Conservation (phyloP, 1,140 invertebrate genomes). For the Frieseomelitta varia region DNA sequence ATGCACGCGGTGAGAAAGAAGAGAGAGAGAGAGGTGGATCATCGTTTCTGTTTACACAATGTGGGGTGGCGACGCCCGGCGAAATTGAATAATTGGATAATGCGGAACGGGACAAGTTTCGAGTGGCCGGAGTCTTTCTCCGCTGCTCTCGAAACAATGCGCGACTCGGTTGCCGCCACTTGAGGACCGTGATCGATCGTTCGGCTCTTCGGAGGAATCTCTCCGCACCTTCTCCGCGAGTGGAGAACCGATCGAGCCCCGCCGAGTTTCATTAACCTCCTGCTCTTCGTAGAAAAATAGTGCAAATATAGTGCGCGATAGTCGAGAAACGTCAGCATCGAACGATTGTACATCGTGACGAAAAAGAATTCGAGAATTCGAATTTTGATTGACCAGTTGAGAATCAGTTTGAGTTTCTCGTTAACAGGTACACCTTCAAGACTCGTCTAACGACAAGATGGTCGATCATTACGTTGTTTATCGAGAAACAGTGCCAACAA, state of each 20-base stretch:
- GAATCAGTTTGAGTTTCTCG: too few relatives aligned
- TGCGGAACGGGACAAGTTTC: conserved; percentile 1
- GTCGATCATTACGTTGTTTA: too few relatives aligned
- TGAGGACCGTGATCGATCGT: conserved; percentile 1
- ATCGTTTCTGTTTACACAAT: conserved; percentile 18
- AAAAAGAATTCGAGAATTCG: too few relatives aligned
- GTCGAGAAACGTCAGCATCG: too few relatives aligned
- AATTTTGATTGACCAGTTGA: too few relatives aligned
- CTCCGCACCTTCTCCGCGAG: too few relatives aligned
- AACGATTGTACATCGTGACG: too few relatives aligned
- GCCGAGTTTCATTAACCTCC: neutral
- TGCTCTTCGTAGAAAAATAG: neutral
- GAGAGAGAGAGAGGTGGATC: neutral
- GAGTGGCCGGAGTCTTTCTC: neutral
- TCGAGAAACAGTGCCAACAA: too few relatives aligned
- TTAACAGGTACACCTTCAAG: too few relatives aligned
- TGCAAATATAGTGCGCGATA: too few relatives aligned
- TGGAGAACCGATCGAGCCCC: neutral
- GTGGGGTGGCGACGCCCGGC: neutral
- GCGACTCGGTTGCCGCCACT: neutral
- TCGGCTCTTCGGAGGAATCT: neutral
- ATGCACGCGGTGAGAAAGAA: neutral
- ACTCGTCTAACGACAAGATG: too few relatives aligned
- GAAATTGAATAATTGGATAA: conserved; percentile 53
- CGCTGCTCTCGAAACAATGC: neutral